Evolutionary conservation across 2,888 invertebrate genomes (phyloP).

Genomic region (Acronicta psi): DNA sequence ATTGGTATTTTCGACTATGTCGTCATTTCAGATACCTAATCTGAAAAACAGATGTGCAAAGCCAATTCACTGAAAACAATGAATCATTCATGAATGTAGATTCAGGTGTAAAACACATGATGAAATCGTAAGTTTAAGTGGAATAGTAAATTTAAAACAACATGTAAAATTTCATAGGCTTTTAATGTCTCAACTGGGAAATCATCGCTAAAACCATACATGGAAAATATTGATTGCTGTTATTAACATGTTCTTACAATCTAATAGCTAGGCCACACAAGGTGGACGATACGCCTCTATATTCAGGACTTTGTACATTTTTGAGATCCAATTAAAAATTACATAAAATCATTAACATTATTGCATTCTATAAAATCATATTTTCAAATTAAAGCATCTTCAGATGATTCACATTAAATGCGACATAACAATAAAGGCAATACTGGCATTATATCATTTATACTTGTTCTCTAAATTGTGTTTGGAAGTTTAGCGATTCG

Average conservation of each 20-base stretch:
- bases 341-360: slow-evolving; percentile 52
- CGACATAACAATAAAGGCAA: slow-evolving; percentile 71
- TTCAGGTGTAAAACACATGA: slow-evolving; percentile 52
- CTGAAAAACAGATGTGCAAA: slow-evolving; percentile 49
- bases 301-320: slow-evolving; percentile 69
- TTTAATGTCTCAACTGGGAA: slow-evolving; percentile 77
- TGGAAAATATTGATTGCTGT: slow-evolving; percentile 79
- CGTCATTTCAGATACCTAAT: slow-evolving; percentile 30
- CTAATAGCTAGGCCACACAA: slow-evolving; percentile 74
- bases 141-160: slow-evolving; percentile 35
- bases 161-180: slow-evolving; percentile 65
- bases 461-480: slow-evolving; percentile 22
- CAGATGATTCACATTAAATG: slow-evolving; percentile 59
- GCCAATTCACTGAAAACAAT: slow-evolving; percentile 49
- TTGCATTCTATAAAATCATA: slow-evolving; percentile 67
- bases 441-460: slow-evolving; percentile 66
- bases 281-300: slow-evolving; percentile 56
- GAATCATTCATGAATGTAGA: slow-evolving; percentile 57
- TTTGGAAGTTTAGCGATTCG: slow-evolving; percentile 46
- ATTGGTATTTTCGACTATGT: slow-evolving; percentile 10
- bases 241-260: slow-evolving; percentile 72
- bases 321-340: slow-evolving; percentile 78
- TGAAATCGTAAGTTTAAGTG: slow-evolving; percentile 19
- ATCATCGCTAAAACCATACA: slow-evolving; percentile 75
- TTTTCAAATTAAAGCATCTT: slow-evolving; percentile 58